Conservation (phyloP, 2,888 invertebrate species). For the Crepidodera aurea region DNA sequence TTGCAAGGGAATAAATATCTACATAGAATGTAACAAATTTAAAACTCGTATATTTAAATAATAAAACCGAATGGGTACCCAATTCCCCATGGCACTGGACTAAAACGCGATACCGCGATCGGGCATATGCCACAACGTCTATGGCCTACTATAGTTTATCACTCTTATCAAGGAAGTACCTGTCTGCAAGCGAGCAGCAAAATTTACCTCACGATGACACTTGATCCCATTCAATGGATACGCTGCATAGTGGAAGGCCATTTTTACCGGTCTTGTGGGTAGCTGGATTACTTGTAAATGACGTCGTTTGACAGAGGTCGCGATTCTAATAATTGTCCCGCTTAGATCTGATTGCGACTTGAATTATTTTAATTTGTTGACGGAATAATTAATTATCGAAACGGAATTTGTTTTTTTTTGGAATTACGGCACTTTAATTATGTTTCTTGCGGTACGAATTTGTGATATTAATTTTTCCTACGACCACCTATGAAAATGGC, state of each 20-base stretch:
- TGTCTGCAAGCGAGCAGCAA: slow-evolving; percentile 30
- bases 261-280: slow-evolving; percentile 33
- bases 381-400: neutral
- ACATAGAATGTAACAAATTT: too few species aligned
- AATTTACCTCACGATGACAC: slow-evolving; percentile 36
- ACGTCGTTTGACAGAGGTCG: slow-evolving; percentile 30
- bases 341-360: slow-evolving; percentile 32
- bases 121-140: slow-evolving; percentile 55
- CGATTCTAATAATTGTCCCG: slow-evolving; percentile 35
- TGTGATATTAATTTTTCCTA: too few species aligned
- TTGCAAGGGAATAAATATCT: too few species aligned
- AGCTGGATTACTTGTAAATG: slow-evolving; percentile 36
- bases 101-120: slow-evolving; percentile 44
- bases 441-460: too few species aligned
- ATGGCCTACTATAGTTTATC: slow-evolving; percentile 54
- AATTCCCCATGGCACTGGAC: slow-evolving; percentile 11
- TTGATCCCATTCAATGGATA: slow-evolving; percentile 36
- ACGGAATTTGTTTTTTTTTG: neutral
- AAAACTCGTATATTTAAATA: too few species aligned
- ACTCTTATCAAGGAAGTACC: slow-evolving; percentile 52
- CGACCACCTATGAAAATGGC: too few species aligned
- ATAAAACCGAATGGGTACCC: too few species aligned
- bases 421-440: too few species aligned
- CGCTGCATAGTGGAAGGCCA: slow-evolving; percentile 29
- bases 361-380: slow-evolving; percentile 12